Evolutionary conservation across 1,140 invertebrate genomes (phyloP).

Genomic region (Tetramorium simillimum): DNA sequence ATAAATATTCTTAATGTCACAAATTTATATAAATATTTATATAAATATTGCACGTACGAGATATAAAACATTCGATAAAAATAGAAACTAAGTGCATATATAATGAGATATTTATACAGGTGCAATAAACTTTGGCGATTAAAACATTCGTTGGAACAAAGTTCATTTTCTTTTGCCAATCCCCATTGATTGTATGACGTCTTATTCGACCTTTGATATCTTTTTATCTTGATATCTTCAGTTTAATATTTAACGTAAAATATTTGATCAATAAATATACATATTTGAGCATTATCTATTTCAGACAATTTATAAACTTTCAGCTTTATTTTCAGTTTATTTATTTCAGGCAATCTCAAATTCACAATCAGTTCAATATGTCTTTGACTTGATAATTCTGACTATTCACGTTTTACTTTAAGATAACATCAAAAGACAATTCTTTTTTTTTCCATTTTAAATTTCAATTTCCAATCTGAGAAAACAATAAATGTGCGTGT

Average conservation of each 20-base stretch:
- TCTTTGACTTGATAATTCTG: background rate
- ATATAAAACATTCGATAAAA: background rate
- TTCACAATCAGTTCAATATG: background rate
- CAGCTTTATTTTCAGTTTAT: background rate
- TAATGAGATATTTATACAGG: background rate
- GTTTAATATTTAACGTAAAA: conserved; percentile 11
- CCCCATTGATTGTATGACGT: background rate
- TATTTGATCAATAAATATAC: background rate
- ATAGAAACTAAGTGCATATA: background rate
- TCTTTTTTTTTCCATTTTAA: background rate
- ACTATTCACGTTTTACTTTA: background rate
- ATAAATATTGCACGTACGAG: too few relatives aligned
- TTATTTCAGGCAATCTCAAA: background rate
- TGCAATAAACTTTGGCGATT: background rate
- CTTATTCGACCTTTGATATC: conserved; percentile 5
- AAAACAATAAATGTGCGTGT: background rate
- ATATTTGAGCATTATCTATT: background rate
- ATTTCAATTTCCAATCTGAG: background rate
- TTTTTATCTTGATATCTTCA: background rate
- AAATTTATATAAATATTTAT: background rate
- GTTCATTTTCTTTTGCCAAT: background rate
- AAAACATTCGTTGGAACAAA: background rate
- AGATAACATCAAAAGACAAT: background rate
- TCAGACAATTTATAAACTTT: background rate
- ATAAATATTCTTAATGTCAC: background rate